A percentile compares a stretch with the other conserved stretches of the same genome.
Conservation (phyloP, 2,113 vertebrate species). For the Chitala chitala region DNA sequence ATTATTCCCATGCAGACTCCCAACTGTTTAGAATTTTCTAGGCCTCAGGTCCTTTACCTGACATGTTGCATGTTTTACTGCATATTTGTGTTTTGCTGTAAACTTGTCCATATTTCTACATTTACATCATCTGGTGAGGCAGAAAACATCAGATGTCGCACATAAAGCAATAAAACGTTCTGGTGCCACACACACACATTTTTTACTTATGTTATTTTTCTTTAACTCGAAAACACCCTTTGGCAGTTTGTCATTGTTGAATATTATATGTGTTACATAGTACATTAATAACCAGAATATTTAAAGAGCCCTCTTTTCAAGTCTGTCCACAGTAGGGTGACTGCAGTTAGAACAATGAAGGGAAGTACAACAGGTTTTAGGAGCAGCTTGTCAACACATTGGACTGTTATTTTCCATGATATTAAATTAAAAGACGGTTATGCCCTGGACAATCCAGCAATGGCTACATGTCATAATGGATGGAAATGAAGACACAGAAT, state of each 20-base stretch:
- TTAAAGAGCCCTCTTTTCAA: slow-evolving; percentile 2
- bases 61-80: too few relatives aligned
- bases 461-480: background rate
- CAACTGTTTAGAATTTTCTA: background rate
- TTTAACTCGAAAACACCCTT: background rate
- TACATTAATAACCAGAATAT: slow-evolving; percentile 4
- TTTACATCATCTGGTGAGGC: background rate
- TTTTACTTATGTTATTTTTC: background rate
- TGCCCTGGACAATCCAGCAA: slow-evolving; percentile 2
- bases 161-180: background rate
- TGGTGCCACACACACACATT: background rate
- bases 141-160: background rate
- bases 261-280: background rate
- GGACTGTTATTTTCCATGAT: background rate
- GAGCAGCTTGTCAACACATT: background rate
- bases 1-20: background rate
- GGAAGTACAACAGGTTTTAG: background rate
- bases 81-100: too few relatives aligned
- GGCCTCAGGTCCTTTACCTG: too few relatives aligned
- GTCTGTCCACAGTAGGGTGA: background rate
- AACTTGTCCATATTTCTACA: background rate
- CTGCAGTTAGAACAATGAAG: background rate
- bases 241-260: background rate
- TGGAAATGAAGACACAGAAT: slow-evolving; percentile 8
- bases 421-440: background rate